phyloP scores from a whole-genome alignment of 2,113 vertebrate genomes.

The Podiceps cristatus region DNA sequence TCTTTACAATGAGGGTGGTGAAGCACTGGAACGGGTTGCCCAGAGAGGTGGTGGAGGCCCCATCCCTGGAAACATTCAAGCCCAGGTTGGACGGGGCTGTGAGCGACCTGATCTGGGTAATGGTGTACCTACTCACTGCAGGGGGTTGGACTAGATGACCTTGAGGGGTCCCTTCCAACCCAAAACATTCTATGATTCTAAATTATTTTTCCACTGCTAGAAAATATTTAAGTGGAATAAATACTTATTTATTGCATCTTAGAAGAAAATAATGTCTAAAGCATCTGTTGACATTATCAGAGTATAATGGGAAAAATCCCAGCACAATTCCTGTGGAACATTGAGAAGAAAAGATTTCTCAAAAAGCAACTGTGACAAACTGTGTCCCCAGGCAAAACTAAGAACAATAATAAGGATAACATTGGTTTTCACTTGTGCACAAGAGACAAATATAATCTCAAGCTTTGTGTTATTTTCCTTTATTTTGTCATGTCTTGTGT shows the following conservation, averaged over 20 bases:
- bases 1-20: too few species aligned
- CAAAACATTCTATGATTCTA: too few species aligned
- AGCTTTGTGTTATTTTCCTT: too few species aligned
- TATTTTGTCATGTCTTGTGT: not conserved
- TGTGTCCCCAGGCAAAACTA: not conserved
- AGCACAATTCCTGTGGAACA: not conserved
- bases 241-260: not conserved
- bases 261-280: not conserved
- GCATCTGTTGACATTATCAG: not conserved
- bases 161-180: too few species aligned
- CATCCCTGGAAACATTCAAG: too few species aligned
- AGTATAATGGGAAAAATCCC: not conserved
- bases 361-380: not conserved
- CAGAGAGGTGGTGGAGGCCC: too few species aligned
- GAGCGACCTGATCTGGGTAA: too few species aligned
- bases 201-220: not conserved
- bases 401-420: not conserved
- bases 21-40: too few species aligned
- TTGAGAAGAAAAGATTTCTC: not conserved
- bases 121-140: too few species aligned
- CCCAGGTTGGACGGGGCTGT: too few species aligned
- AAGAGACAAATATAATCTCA: not conserved
- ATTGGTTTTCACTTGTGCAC: not conserved
- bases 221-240: not conserved
- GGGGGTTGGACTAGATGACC: too few species aligned